A percentile compares a stretch with the other conserved stretches of the same genome.
phyloP scores from a whole-genome alignment of 1,140 invertebrate species.

The Lordiphosa mommai region DNA sequence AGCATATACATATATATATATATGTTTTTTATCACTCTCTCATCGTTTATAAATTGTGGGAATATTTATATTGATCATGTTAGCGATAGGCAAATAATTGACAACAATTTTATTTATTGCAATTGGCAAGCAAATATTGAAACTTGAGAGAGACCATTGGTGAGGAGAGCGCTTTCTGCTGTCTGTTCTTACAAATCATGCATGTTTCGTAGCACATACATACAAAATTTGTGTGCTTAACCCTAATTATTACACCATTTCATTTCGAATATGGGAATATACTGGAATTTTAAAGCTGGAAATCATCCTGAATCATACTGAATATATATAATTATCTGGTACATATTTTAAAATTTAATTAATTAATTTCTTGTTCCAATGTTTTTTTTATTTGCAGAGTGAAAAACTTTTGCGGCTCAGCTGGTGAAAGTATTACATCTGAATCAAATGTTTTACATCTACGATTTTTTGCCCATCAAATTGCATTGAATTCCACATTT shows the following conservation, averaged over 20 bases:
- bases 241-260: no score
- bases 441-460: slow-evolving; percentile 84
- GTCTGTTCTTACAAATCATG: no score
- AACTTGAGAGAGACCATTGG: no score
- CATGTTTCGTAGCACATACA: not conserved
- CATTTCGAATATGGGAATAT: no score
- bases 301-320: not conserved
- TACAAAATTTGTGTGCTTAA: no score
- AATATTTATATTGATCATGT: slow-evolving; percentile 34
- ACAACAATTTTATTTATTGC: not conserved
- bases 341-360: not conserved
- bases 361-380: not conserved
- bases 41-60: slow-evolving; percentile 46
- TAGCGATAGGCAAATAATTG: slow-evolving; percentile 19
- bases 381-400: slow-evolving; percentile 74
- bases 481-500: slow-evolving; percentile 85
- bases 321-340: not conserved
- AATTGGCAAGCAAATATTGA: no score
- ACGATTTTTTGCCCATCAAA: slow-evolving; percentile 85
- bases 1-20: not conserved
- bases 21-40: not conserved
- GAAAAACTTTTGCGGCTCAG: slow-evolving; percentile 89
- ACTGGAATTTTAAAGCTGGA: no score
- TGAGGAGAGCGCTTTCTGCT: no score
- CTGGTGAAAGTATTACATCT: slow-evolving; percentile 85